Evolutionary conservation across 2,888 invertebrate genomes (phyloP), one percentile per base, ranked within the genome.

Genomic region (Teinopalpus imperialis): DNA sequence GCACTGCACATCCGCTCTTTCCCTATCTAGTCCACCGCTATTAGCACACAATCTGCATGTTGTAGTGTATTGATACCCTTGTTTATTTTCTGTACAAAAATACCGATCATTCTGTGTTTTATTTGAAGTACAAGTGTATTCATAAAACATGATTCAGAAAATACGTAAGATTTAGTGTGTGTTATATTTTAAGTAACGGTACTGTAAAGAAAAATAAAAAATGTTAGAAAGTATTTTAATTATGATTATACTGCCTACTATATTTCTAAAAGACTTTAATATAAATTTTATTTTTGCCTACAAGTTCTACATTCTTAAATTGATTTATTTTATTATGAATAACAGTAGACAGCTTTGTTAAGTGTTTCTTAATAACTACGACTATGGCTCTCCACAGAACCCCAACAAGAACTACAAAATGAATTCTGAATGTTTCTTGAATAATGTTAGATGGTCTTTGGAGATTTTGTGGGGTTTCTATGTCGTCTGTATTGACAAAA

Each of bases 371-470:
- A 36, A 30, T 43, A 34, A 43, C 23, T 35, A 32, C 13, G 16
- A 20, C 31, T 48, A 30, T 9, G 23, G 9, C 8, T 39, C 10
- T 18, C 6, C 30, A 30, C 16, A 73, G 59, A 65, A 54, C 66
- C 76, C 73, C 62, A 72, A 74, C 75, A 75, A 74, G 72, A 74
- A 71, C 71, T 67, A 58, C 69, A 58, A 74, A 83, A 83, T 83
- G 86, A 86, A 81, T 81, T 85, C 75, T 72, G 75, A 73, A 69
- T 73, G 69, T 73, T 76, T 79, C 80, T 83, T 86, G 81, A 80
- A 81, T 86, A 81, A 82, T 71, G 76, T 76, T 76, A 68, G 69
- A 74, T 67, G 77, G 81, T 78, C 80, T 83, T 76, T 66, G 54
- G 79, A 80, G 81, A 78, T 77, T n/a, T 83, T 81, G 77, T 59